Conservation (phyloP, 2,797 vertebrate species). For the Peromyscus aztecus region DNA sequence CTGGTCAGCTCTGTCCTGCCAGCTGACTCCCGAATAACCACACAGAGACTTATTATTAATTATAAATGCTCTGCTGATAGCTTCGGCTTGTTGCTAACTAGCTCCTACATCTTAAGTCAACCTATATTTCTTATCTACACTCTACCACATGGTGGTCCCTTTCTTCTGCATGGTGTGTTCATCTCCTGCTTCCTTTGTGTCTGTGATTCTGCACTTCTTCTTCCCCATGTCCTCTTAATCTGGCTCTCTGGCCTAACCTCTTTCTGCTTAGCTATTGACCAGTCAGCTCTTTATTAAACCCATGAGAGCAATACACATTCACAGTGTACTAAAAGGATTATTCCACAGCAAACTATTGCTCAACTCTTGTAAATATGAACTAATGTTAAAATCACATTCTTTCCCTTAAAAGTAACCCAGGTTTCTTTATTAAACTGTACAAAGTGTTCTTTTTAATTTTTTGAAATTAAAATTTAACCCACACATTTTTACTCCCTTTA, state of each 20-base stretch:
- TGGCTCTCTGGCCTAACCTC: neutral
- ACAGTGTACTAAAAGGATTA: neutral
- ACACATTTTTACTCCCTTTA: constrained; percentile 4
- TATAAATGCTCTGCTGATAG: neutral
- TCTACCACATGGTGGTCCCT: neutral
- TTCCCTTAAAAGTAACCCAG: neutral
- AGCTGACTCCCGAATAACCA: neutral
- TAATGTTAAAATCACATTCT: neutral
- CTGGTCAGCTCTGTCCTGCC: neutral
- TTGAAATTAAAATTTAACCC: neutral
- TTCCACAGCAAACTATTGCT: neutral
- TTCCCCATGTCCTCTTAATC: neutral
- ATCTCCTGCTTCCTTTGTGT: neutral
- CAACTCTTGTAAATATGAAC: neutral
- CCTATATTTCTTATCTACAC: neutral
- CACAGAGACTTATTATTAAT: neutral
- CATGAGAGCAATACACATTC: neutral
- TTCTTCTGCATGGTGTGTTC: neutral
- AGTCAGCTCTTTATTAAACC: neutral
- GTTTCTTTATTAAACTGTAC: neutral
- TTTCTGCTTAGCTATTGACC: neutral
- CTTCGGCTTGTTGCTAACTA: neutral
- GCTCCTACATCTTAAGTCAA: neutral
- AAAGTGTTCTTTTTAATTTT: neutral
- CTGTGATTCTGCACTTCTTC: neutral